Percentiles rank a stretch among this genome's conserved stretches.
Evolutionary conservation across 2,113 vertebrate genomes (phyloP).

Genomic region (Siniperca knerii): DNA sequence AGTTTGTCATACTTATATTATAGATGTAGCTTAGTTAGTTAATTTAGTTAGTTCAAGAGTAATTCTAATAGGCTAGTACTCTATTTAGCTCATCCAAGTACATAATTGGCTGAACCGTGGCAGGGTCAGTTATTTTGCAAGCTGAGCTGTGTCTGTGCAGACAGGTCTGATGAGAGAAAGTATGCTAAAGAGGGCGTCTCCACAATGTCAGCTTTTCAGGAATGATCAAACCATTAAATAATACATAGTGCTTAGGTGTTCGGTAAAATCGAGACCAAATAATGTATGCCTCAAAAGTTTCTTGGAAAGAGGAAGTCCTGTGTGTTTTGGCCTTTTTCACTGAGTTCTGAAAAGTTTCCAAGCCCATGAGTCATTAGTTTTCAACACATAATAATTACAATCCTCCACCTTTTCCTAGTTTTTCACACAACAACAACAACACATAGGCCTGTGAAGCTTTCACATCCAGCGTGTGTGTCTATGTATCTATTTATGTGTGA

Average conservation of each 20-base stretch:
- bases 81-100: constrained; percentile 63
- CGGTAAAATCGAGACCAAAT: not conserved
- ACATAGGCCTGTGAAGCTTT: constrained; percentile 6
- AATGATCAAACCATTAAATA: constrained; percentile 12
- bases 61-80: constrained; percentile 29
- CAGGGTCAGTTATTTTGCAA: constrained; percentile 28
- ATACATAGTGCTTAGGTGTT: not conserved
- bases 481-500: constrained; percentile 44
- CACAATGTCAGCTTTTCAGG: constrained; percentile 23
- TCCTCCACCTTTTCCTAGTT: not conserved
- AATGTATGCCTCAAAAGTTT: not conserved
- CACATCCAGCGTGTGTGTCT: constrained; percentile 21
- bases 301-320: not conserved
- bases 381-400: not conserved
- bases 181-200: constrained; percentile 24
- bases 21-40: constrained; percentile 19
- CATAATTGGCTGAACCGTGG: constrained; percentile 68
- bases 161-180: constrained; percentile 18
- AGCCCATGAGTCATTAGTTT: not conserved
- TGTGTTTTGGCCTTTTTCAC: not conserved
- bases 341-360: constrained; percentile 21
- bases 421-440: not conserved
- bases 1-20: constrained; percentile 14
- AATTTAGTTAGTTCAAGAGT: constrained; percentile 35
- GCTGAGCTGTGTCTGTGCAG: constrained; percentile 5